Evolutionary conservation across 2,797 vertebrate genomes (phyloP).

Genomic region (Silurus aristotelis): DNA sequence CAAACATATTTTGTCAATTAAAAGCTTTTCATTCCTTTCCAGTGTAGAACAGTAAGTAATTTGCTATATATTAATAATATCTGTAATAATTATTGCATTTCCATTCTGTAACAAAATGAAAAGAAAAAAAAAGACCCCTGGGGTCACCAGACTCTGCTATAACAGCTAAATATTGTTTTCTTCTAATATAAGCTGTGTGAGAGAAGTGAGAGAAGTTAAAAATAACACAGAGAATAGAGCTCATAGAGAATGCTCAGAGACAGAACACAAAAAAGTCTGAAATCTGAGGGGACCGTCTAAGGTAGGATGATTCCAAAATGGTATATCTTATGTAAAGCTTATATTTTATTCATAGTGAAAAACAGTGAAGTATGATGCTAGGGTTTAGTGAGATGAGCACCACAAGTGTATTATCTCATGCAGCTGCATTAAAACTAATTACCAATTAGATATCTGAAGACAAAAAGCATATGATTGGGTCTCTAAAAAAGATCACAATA

Average conservation of each 20-base stretch:
- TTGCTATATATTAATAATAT: background rate
- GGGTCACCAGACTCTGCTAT: too few relatives aligned
- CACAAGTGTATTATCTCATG: background rate
- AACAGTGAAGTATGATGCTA: background rate
- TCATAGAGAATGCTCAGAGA: background rate
- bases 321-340: constrained; percentile 25
- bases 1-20: background rate
- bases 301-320: background rate
- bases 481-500: background rate
- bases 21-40: background rate
- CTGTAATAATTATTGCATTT: background rate
- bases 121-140: background rate
- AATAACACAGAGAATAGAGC: background rate
- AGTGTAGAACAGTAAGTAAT: background rate
- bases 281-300: background rate
- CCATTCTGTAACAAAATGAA: background rate
- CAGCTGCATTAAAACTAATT: background rate
- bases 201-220: background rate
- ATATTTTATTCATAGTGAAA: constrained; percentile 48
- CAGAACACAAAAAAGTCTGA: background rate
- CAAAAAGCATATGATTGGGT: background rate
- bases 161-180: too few relatives aligned
- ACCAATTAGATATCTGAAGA: background rate
- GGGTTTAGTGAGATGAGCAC: background rate
- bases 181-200: background rate